Evolutionary conservation across 2,797 vertebrate genomes (phyloP).

Genomic region (Sebastes alutus): DNA sequence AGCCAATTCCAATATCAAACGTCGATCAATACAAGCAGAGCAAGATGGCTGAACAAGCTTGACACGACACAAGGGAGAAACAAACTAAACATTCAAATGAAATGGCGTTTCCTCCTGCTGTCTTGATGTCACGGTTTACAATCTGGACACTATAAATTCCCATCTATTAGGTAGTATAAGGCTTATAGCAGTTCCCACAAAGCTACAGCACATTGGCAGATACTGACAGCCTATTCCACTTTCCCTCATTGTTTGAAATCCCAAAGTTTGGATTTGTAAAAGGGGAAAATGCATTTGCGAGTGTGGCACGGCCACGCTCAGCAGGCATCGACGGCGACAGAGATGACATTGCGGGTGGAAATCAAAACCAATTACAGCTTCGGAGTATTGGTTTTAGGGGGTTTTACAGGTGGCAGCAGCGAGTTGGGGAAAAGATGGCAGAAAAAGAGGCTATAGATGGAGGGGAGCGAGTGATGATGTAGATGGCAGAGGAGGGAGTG

Average conservation of each 20-base stretch:
- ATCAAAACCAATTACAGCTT: conserved; percentile 62
- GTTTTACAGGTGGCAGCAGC: conserved; percentile 47
- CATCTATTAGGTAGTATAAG: background rate
- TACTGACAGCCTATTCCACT: background rate
- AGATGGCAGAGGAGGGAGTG: conserved; percentile 49
- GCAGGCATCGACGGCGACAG: conserved; percentile 14
- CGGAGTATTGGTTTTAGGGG: conserved; percentile 37
- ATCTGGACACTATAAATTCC: background rate
- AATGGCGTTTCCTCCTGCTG: background rate
- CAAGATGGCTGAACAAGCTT: background rate
- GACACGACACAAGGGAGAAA: background rate
- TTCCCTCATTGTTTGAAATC: conserved; percentile 17
- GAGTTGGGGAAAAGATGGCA: background rate
- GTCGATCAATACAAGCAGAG: background rate
- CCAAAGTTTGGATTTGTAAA: background rate
- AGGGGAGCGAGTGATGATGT: conserved; percentile 50
- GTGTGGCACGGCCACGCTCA: background rate
- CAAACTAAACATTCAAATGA: background rate
- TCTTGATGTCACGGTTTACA: background rate
- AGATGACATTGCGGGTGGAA: conserved; percentile 44
- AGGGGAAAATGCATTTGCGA: conserved; percentile 1
- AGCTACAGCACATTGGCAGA: background rate
- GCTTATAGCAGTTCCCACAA: background rate
- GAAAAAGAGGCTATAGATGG: conserved; percentile 18
- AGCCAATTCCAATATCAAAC: background rate